Base-by-base conservation (phyloP, 2,113 vertebrate genomes). In the Anhinga rufa region DNA sequence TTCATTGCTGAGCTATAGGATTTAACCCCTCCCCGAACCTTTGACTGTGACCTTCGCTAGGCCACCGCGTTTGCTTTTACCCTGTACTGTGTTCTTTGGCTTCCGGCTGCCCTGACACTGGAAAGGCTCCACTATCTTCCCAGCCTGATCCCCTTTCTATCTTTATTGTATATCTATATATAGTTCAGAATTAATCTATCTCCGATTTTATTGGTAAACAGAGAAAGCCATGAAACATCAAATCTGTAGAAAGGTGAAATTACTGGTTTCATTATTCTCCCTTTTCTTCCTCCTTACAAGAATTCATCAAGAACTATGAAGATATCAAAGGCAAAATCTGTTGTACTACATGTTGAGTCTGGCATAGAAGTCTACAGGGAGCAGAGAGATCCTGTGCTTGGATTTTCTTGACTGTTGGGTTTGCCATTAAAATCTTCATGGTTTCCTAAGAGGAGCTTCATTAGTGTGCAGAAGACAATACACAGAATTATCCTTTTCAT, bases 401-500 rank as follows among this genome's bases (percentile, higher is more conserved):
- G 20, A 12, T 86, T 89, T 96, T 82, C 29, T 31, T 66, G 79
- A 18, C 28, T 49, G 3, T 62, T 80, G 40, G 19, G 16, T 66
- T 82, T 76, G 44, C 44, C 62, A 65, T 86, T 86, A 64, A 80
- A 88, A 55, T 92, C 80, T 86, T 93, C 16, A 22, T 85, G 12
- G 24, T 75, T 86, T 95, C 44, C 49, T 86, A 72, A 78, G 65
- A 86, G 17, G 36, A 84, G 28, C 31, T 91, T 84, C 74, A 72
- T 93, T 91, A 96, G 52, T 42, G 85, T 79, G 46, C 77, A 87
- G 55, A 88, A 95, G 58, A 93, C 78, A 95, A 88, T 85, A 28
- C 31, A 87, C 76, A 92, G 52, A 95, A 93, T 92, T 90, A 94
- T 70, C 17, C 34, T 90, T 94, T 96, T 91, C 75, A 90, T 36